Percentiles rank a stretch among this genome's conserved stretches.
Conservation (phyloP, 2,797 vertebrate species). For the Propithecus perrieri region DNA sequence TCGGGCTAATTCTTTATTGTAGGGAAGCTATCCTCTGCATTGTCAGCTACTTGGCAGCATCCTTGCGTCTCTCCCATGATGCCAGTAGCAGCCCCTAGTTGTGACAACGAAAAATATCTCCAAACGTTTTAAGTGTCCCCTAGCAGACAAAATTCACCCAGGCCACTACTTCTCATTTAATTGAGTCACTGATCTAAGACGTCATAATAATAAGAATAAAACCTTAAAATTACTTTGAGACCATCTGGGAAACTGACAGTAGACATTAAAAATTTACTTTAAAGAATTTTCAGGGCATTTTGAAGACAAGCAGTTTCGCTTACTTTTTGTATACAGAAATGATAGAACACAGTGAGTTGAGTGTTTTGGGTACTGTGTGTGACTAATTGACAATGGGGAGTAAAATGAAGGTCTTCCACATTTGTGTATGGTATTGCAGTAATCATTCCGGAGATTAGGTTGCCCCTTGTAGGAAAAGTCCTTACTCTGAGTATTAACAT, state of each 20-base stretch:
- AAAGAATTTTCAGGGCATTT: conserved; percentile 7
- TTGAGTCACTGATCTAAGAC: not conserved
- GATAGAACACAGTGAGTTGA: not conserved
- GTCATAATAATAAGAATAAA: not conserved
- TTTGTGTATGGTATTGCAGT: not conserved
- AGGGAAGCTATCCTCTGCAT: not conserved
- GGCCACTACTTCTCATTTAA: not conserved
- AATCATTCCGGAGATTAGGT: not conserved
- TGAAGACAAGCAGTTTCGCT: not conserved
- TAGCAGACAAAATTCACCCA: not conserved
- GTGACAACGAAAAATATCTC: not conserved
- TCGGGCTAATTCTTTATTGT: not conserved
- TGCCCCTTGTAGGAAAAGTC: not conserved
- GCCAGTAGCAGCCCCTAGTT: not conserved
- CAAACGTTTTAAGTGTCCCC: not conserved
- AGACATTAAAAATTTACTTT: not conserved
- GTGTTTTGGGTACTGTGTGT: not conserved
- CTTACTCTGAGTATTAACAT: conserved; percentile 3
- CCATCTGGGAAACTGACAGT: not conserved
- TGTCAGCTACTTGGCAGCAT: not conserved
- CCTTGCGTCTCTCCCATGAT: not conserved
- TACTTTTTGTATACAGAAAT: conserved; percentile 3
- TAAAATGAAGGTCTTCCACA: not conserved
- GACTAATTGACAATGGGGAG: not conserved
- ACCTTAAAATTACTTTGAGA: not conserved